Conservation (phyloP, 2,797 vertebrate genomes). For the Hypotaenidia okinawae region DNA sequence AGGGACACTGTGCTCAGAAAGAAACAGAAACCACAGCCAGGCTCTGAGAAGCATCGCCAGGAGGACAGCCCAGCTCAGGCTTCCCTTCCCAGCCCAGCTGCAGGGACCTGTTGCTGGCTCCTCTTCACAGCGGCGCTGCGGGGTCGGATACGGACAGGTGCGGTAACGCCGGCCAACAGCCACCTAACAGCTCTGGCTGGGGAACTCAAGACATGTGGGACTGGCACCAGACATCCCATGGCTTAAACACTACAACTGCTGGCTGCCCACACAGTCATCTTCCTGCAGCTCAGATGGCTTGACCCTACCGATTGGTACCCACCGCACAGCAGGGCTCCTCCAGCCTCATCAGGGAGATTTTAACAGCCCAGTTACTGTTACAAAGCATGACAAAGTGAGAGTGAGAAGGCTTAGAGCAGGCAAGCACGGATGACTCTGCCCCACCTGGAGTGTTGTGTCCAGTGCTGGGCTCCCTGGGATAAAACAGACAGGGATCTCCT, state of each 20-base stretch:
- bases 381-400: neutral
- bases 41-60: neutral
- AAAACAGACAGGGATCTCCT: no score
- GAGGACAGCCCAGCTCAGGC: neutral
- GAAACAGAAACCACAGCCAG: neutral
- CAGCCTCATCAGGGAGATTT: neutral
- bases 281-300: neutral
- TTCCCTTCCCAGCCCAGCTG: neutral
- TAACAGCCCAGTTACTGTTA: fast-evolving
- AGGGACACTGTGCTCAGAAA: neutral
- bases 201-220: neutral
- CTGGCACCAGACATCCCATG: neutral
- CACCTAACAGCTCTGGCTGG: neutral
- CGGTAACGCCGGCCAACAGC: fast-evolving
- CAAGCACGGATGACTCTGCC: neutral
- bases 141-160: neutral
- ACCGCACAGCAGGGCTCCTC: neutral
- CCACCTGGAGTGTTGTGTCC: no score
- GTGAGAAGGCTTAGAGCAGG: neutral
- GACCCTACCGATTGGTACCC: neutral
- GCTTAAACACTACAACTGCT: neutral
- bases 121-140: no score
- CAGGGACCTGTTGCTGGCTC: neutral
- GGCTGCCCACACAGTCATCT: neutral
- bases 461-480: no score